A percentile compares a stretch with the other conserved stretches of the same genome.
Conservation (phyloP, 2,113 vertebrate species). For the Tachycineta bicolor region DNA sequence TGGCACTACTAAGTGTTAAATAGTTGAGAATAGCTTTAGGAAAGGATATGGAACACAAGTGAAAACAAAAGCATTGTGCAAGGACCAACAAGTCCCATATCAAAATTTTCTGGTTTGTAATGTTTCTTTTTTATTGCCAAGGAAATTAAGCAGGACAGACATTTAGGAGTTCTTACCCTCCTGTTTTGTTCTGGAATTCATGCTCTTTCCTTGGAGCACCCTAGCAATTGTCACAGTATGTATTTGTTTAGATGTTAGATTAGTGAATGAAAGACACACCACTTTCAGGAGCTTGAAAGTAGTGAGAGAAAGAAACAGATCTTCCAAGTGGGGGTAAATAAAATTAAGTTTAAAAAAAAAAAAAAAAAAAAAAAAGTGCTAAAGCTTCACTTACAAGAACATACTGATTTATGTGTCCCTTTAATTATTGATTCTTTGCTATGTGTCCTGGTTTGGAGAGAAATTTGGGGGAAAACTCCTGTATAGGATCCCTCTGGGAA, state of each 20-base stretch:
- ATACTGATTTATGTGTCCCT: neutral
- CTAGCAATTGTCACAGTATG: neutral
- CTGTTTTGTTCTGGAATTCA: neutral
- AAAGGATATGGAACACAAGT: fast-evolving
- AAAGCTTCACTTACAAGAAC: neutral
- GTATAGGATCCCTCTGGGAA: no score
- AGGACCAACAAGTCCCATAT: neutral
- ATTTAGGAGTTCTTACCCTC: neutral
- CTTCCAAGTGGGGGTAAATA: neutral
- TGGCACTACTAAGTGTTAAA: neutral
- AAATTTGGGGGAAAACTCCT: no score
- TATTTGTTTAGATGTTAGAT: neutral
- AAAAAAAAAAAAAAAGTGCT: neutral
- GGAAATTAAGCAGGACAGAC: neutral
- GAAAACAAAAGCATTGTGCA: neutral
- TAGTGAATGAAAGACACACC: neutral
- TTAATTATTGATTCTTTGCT: neutral
- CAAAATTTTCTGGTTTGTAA: neutral
- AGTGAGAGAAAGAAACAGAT: neutral
- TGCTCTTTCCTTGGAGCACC: neutral
- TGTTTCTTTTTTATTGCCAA: neutral
- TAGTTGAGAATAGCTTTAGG: neutral
- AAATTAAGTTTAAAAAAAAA: neutral
- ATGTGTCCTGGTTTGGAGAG: no score
- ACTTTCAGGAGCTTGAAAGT: neutral